phyloP scores from a whole-genome alignment of 2,888 invertebrate genomes.

The Phasia obesa region DNA sequence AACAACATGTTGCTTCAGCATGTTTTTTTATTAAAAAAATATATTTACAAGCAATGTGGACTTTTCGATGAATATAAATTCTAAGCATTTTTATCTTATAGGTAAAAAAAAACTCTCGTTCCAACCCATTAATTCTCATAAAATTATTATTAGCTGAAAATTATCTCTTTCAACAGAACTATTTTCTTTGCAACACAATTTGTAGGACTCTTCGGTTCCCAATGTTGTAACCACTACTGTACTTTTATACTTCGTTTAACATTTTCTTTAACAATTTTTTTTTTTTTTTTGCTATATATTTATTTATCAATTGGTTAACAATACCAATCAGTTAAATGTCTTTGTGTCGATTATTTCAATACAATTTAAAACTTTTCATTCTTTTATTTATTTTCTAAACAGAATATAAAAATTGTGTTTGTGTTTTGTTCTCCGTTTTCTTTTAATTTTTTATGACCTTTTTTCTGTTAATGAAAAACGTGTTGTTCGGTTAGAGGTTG shows the following conservation, averaged over 20 bases:
- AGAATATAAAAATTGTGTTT: neutral
- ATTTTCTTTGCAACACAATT: too few species aligned
- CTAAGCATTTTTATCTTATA: too few species aligned
- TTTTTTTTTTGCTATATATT: slow-evolving; percentile 29
- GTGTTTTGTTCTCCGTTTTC: slow-evolving; percentile 10
- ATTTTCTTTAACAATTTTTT: neutral
- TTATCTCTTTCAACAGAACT: too few species aligned
- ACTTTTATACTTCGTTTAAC: neutral
- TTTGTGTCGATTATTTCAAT: slow-evolving; percentile 24
- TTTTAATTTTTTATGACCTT: slow-evolving; percentile 31
- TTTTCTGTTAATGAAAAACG: slow-evolving; percentile 60
- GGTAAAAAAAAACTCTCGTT: too few species aligned
- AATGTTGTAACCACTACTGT: neutral
- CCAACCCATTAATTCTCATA: too few species aligned
- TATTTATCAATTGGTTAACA: slow-evolving; percentile 10
- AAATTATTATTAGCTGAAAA: too few species aligned
- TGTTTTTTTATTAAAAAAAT: too few species aligned
- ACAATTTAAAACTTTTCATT: slow-evolving; percentile 4
- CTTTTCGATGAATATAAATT: too few species aligned
- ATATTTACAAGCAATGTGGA: too few species aligned
- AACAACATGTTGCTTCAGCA: too few species aligned
- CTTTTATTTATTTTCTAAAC: slow-evolving; percentile 17
- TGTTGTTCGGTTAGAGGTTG: slow-evolving; percentile 55
- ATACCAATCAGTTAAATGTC: slow-evolving; percentile 40
- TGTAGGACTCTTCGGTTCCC: too few species aligned